phyloP scores from a whole-genome alignment of 2,888 invertebrate genomes.

The Agrochola lychnidis region DNA sequence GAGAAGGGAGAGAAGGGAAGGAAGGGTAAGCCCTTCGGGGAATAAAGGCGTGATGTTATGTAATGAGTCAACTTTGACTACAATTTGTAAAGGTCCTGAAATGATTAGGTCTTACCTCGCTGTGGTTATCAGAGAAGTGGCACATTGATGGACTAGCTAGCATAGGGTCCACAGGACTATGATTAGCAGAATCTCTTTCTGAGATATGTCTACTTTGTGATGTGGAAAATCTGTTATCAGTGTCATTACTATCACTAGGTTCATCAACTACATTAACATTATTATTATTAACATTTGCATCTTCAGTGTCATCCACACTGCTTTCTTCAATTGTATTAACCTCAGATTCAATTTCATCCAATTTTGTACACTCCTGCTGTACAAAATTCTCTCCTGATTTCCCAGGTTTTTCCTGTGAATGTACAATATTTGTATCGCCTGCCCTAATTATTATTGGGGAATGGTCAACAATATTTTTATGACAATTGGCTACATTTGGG shows the following conservation, averaged over 20 bases:
- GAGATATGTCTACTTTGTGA: slow-evolving; percentile 83
- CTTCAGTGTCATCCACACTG: slow-evolving; percentile 76
- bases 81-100: background rate
- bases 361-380: slow-evolving; percentile 75
- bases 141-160: slow-evolving; percentile 93
- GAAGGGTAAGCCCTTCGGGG: no score
- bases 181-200: slow-evolving; percentile 94
- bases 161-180: slow-evolving; percentile 94
- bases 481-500: slow-evolving; percentile 72
- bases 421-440: slow-evolving; percentile 69
- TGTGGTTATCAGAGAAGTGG: slow-evolving; percentile 93
- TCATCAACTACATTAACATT: slow-evolving; percentile 80
- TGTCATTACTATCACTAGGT: slow-evolving; percentile 81
- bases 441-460: slow-evolving; percentile 71
- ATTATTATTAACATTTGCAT: slow-evolving; percentile 81
- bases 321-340: slow-evolving; percentile 71
- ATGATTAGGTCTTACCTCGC: slow-evolving; percentile 88
- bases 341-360: slow-evolving; percentile 73
- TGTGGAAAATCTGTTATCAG: slow-evolving; percentile 81
- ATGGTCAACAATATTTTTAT: slow-evolving; percentile 70
- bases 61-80: background rate
- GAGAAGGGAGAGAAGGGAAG: no score
- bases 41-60: no score
- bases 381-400: slow-evolving; percentile 69
- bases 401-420: slow-evolving; percentile 71